phyloP scores from a whole-genome alignment of 2,888 invertebrate genomes.

The Hydraecia micacea region DNA sequence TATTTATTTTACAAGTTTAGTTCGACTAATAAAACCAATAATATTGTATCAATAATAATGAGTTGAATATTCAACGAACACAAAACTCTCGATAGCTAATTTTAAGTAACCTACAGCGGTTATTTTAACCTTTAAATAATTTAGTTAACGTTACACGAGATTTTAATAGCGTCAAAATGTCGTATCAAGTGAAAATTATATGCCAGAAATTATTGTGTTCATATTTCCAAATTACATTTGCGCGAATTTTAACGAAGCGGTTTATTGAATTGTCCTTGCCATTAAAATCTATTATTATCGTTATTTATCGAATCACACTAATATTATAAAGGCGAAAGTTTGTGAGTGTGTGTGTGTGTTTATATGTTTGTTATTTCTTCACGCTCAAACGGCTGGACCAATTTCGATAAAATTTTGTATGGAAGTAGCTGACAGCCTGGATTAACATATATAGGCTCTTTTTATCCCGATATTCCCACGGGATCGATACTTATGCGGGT shows the following conservation, averaged over 20 bases:
- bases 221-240: not conserved
- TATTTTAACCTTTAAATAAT: conserved; percentile 8
- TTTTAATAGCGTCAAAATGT: conserved; percentile 4
- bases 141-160: conserved; percentile 1
- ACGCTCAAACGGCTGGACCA: no score
- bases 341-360: no score
- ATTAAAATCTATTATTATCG: not conserved
- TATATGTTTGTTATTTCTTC: no score
- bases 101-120: not conserved
- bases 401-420: no score
- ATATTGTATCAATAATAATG: not conserved
- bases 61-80: not conserved
- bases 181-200: not conserved
- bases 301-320: not conserved
- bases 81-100: not conserved
- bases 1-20: not conserved
- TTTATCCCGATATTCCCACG: no score
- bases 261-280: conserved; percentile 1
- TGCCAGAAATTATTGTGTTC: not conserved
- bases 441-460: no score
- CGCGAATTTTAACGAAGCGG: not conserved
- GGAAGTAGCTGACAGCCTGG: no score
- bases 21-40: not conserved
- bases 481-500: no score
- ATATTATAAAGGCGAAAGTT: no score